Conservation (phyloP, 2,797 vertebrate genomes). For the Gymnocypris eckloni region DNA sequence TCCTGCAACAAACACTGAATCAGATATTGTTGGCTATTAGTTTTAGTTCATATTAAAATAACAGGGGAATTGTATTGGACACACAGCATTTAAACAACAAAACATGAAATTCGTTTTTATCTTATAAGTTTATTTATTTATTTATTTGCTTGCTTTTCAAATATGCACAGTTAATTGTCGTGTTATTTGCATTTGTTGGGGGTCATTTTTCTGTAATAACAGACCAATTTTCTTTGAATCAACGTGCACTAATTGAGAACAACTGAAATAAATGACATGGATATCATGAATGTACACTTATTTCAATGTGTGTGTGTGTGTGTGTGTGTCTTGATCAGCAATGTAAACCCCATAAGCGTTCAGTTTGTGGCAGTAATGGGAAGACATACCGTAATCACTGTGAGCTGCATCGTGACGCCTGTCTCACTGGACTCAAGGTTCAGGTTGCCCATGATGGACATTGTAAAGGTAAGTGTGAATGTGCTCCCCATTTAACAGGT, state of each 20-base stretch:
- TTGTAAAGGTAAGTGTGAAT: constrained; percentile 82
- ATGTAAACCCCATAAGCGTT: constrained; percentile 82
- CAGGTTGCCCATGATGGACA: constrained; percentile 84
- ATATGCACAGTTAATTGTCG: no score
- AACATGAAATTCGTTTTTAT: not conserved
- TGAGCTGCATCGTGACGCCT: constrained; percentile 92
- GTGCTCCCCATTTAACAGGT: not conserved
- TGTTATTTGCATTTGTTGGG: not conserved
- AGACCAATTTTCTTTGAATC: not conserved
- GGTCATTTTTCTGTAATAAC: not conserved
- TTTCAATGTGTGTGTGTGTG: constrained; percentile 28
- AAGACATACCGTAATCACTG: constrained; percentile 93
- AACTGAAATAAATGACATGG: not conserved
- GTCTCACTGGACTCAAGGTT: constrained; percentile 89
- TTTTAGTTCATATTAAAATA: not conserved
- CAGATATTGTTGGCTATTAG: not conserved
- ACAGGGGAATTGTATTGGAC: not conserved
- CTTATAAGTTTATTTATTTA: not conserved
- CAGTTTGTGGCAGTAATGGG: constrained; percentile 90
- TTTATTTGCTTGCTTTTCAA: not conserved
- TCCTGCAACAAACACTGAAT: not conserved
- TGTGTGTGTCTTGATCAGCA: constrained; percentile 57
- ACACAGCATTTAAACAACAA: not conserved
- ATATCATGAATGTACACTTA: not conserved
- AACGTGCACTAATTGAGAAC: not conserved